Percentiles rank a stretch among this genome's conserved stretches.
phyloP scores from a whole-genome alignment of 2,888 invertebrate species.

The Augiades crinisus region DNA sequence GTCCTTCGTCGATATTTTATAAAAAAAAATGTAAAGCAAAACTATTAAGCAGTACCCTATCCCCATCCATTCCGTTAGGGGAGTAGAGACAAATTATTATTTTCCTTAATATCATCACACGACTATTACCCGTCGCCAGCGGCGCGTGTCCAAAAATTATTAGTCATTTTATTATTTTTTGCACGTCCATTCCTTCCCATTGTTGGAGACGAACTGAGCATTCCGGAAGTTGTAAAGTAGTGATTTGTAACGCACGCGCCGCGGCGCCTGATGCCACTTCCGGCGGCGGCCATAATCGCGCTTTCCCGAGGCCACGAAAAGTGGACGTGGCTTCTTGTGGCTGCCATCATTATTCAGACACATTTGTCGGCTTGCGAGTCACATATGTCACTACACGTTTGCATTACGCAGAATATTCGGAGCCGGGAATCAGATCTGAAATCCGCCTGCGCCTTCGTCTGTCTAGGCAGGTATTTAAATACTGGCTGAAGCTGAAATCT shows the following conservation, averaged over 20 bases:
- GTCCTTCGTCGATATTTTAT: too few species aligned
- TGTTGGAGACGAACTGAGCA: conserved; percentile 54
- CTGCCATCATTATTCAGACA: too few species aligned
- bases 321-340: too few species aligned
- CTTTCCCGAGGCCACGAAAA: conserved; percentile 3
- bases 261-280: conserved; percentile 74
- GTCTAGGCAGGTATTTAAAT: too few species aligned
- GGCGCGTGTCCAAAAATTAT: conserved; percentile 72
- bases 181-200: conserved; percentile 57
- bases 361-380: too few species aligned
- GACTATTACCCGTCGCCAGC: conserved; percentile 64
- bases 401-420: too few species aligned
- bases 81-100: conserved; percentile 75
- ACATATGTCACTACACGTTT: too few species aligned
- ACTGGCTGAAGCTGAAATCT: too few species aligned
- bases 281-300: conserved; percentile 71
- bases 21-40: conserved; percentile 49
- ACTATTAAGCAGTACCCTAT: conserved; percentile 44
- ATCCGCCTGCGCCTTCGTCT: too few species aligned
- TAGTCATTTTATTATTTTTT: conserved; percentile 54
- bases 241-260: conserved; percentile 82
- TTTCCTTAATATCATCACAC: conserved; percentile 75
- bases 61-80: conserved; percentile 42
- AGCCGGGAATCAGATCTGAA: too few species aligned
- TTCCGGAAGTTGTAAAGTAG: conserved; percentile 81